phyloP scores from a whole-genome alignment of 2,888 invertebrate species.

The Antheraea yamamai region DNA sequence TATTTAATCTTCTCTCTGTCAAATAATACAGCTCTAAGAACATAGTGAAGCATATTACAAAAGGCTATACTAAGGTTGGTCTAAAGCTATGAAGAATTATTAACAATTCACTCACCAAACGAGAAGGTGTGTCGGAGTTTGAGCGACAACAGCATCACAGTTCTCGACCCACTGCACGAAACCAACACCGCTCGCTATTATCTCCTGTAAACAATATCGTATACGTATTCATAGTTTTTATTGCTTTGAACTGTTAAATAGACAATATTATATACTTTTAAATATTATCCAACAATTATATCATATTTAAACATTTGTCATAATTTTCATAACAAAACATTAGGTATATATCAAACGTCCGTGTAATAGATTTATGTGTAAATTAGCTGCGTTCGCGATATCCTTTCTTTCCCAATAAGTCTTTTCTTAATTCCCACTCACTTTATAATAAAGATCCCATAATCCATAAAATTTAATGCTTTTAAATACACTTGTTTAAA shows the following conservation, averaged over 20 bases:
- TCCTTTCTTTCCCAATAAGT: too few species aligned
- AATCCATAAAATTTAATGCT: too few species aligned
- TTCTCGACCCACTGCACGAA: constrained; percentile 93
- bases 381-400: too few species aligned
- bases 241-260: not conserved
- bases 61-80: not conserved
- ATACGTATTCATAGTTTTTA: not conserved
- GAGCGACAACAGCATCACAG: constrained; percentile 98
- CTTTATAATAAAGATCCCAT: too few species aligned
- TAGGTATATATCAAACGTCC: too few species aligned
- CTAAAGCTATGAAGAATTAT: not conserved
- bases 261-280: too few species aligned
- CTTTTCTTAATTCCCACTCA: too few species aligned
- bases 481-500: too few species aligned
- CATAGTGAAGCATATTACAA: not conserved
- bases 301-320: too few species aligned
- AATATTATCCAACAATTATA: too few species aligned
- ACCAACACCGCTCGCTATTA: constrained; percentile 87
- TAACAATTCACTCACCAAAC: constrained; percentile 88
- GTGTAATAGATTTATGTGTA: too few species aligned
- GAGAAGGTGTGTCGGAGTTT: constrained; percentile 93
- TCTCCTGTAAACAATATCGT: constrained; percentile 63
- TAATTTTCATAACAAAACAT: too few species aligned
- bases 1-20: not conserved
- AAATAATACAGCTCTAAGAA: not conserved